Base-by-base conservation (phyloP, 2,797 vertebrate genomes). In the Anas bahamensis region DNA sequence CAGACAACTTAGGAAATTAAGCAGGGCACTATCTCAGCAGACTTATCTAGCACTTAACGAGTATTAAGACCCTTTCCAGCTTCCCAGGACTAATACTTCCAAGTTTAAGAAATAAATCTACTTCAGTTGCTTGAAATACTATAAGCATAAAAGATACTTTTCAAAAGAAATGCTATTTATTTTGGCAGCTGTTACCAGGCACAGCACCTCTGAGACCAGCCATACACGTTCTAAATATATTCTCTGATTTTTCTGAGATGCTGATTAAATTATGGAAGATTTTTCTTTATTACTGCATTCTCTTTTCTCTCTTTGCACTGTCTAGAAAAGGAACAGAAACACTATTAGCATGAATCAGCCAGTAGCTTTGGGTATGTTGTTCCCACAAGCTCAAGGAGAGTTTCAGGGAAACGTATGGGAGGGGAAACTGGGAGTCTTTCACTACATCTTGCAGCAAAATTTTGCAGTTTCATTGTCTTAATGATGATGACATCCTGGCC, bases 381-480 rank as follows among this genome's bases (percentile, higher is more conserved):
- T 90, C 84, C 83, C 87, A 86, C 42, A 86, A 91, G 48, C 73
- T 71, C 57, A 59, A 76, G 21, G 21, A 19, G 46, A 63, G 42
- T 63, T 93, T 86, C 22, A 71, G 56, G 79, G 79, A 94, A 93
- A 68, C 1, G 33, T 5, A 46, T 11, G 74, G 26, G 61, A 82
- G 28, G 29, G 48, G 73, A 86, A 89, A 93, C 0, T 15, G 56
- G 52, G 77, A 92, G 33, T 35, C 11, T 91, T 56, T 91, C 71
- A 77, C 50, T 61, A 44, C 17, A 73, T 13, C 69, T 53, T 90
- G 89, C 90, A 92, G 91, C 70, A 83, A 87, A 88, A 76, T 13
- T 88, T 71, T 94, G 86, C 90, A 90, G 75, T 83, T 93, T 95
- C 86, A 92, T 79, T 42, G 88, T 78, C 84, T 88, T 91, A 93